A percentile compares a stretch with the other conserved stretches of the same genome.
phyloP scores from a whole-genome alignment of 2,888 invertebrate genomes.

The Tachina fera region DNA sequence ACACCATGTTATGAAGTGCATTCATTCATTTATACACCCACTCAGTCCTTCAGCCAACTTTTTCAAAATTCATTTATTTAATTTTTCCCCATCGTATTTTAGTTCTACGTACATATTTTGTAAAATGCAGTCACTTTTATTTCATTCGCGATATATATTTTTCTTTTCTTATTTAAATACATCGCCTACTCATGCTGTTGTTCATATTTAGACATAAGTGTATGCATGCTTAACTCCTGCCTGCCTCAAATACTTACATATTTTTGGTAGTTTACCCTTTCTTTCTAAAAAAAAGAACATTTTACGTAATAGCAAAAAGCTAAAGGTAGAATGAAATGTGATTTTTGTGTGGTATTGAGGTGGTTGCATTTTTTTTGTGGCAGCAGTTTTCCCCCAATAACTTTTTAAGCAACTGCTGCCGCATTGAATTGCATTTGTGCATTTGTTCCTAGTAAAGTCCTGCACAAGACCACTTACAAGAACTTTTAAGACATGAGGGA shows the following conservation, averaged over 20 bases:
- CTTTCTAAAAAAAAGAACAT: conserved; percentile 3
- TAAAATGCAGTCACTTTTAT: conserved; percentile 18
- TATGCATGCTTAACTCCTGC: conserved; percentile 53
- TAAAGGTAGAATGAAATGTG: conserved; percentile 5
- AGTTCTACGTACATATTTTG: background rate
- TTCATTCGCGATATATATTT: background rate
- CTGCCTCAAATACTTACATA: conserved; percentile 50
- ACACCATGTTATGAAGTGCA: conserved; percentile 15
- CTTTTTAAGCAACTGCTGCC: conserved; percentile 25
- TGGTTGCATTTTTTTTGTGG: conserved; percentile 36
- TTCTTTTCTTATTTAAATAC: conserved; percentile 32
- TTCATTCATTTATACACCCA: conserved; percentile 42
- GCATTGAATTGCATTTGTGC: conserved; percentile 20
- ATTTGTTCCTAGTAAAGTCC: conserved; percentile 14
- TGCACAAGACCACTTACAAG: no score
- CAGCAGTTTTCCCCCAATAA: conserved; percentile 29
- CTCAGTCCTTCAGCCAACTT: conserved; percentile 30
- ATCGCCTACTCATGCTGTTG: conserved; percentile 52
- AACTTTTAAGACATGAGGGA: no score
- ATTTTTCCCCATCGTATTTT: background rate
- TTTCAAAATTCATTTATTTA: conserved; percentile 34
- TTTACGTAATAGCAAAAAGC: background rate
- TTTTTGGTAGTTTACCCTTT: conserved; percentile 9
- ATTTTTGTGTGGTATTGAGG: background rate
- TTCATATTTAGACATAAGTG: no score